phyloP scores from a whole-genome alignment of 2,888 invertebrate species.

The Meta bourneti region DNA sequence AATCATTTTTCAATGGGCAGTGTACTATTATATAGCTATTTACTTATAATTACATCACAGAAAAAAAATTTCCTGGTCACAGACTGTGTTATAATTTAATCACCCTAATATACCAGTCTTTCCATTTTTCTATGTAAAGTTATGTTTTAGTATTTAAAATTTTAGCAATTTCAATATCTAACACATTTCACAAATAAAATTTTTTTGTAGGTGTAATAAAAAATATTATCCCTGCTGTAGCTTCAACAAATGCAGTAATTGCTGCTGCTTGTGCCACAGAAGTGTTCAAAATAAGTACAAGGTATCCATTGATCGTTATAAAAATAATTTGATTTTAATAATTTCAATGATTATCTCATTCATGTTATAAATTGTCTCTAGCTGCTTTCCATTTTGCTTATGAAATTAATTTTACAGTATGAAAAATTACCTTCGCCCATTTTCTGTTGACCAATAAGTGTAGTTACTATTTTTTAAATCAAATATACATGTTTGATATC shows the following conservation, averaged over 20 bases:
- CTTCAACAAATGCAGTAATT: constrained; percentile 99
- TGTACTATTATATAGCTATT: no score
- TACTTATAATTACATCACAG: background rate
- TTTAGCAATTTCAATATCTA: background rate
- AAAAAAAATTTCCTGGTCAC: background rate
- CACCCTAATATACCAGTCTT: background rate
- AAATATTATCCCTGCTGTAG: constrained; percentile 99
- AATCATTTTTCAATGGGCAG: no score
- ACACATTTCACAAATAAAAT: background rate
- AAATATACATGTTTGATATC: background rate
- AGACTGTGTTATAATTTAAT: background rate
- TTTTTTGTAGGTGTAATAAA: constrained; percentile 91
- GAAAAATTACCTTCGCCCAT: no score
- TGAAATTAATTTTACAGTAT: no score
- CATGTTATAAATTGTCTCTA: background rate
- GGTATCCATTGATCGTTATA: constrained; percentile 80
- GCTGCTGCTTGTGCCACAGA: constrained; percentile 97
- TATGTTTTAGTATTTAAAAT: background rate
- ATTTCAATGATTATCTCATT: background rate
- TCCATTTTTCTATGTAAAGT: no score
- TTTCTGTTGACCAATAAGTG: no score
- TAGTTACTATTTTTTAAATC: no score
- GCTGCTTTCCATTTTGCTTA: background rate
- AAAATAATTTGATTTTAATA: background rate
- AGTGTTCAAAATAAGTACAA: constrained; percentile 96